Evolutionary conservation across 2,797 vertebrate genomes (phyloP).

Genomic region (Mormyrops boulengeri): DNA sequence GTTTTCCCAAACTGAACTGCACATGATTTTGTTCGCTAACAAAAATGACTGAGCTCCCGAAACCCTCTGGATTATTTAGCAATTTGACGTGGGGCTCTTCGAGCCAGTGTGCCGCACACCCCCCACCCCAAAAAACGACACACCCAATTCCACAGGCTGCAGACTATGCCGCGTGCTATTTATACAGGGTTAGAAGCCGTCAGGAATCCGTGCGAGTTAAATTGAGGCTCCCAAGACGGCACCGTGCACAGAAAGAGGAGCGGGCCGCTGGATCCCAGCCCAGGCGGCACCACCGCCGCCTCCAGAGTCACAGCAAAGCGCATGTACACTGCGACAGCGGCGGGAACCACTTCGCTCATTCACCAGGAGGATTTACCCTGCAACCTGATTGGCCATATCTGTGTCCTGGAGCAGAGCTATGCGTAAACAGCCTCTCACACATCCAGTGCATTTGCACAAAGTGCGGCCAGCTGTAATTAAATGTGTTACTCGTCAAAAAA

Average conservation of each 20-base stretch:
- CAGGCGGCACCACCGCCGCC: not conserved
- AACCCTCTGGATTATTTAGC: not conserved
- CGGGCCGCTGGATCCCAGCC: not conserved
- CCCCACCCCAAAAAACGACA: not conserved
- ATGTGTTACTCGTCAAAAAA: not conserved
- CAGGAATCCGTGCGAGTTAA: constrained; percentile 15
- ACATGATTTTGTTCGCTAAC: not conserved
- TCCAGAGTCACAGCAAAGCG: not conserved
- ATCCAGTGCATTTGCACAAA: not conserved
- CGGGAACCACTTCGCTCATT: not conserved
- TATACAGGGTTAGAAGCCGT: not conserved
- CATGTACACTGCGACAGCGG: not conserved
- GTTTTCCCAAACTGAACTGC: not conserved
- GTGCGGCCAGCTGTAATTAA: not conserved
- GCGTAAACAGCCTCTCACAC: not conserved
- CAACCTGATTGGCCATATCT: not conserved
- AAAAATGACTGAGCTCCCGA: not conserved
- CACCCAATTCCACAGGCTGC: not conserved
- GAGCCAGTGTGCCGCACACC: not conserved
- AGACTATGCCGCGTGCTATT: not conserved
- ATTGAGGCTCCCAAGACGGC: not conserved
- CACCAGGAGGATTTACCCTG: not conserved
- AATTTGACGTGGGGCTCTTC: not conserved
- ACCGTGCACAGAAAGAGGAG: not conserved
- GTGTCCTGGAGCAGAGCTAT: not conserved